Evolutionary conservation across 2,797 vertebrate genomes (phyloP).

Genomic region (Leptodactylus fallax): DNA sequence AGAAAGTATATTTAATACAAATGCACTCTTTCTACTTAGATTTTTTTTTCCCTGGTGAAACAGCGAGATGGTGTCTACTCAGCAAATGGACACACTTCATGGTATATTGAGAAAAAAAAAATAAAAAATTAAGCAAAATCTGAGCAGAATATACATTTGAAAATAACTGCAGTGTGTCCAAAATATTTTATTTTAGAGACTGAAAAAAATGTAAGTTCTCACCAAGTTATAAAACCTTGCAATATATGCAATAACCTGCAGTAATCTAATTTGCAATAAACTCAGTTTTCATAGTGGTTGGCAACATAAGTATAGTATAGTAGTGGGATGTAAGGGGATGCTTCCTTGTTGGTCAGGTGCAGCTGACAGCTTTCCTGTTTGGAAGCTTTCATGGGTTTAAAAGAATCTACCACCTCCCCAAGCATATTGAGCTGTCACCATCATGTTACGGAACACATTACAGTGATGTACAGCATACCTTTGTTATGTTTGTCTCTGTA

Average conservation of each 20-base stretch:
- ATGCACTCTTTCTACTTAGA: slow-evolving; percentile 45
- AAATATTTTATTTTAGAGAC: neutral
- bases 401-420: too few relatives aligned
- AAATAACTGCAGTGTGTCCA: neutral
- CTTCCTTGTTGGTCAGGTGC: neutral
- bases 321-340: neutral
- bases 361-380: too few relatives aligned
- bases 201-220: neutral
- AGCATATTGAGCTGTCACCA: too few relatives aligned
- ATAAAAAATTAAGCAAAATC: slow-evolving; percentile 15
- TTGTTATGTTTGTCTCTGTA: too few relatives aligned
- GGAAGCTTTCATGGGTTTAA: too few relatives aligned
- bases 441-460: too few relatives aligned
- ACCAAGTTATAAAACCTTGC: too few relatives aligned
- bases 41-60: slow-evolving; percentile 40
- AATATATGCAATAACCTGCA: too few relatives aligned
- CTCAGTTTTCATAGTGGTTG: neutral
- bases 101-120: slow-evolving; percentile 16
- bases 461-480: too few relatives aligned
- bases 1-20: slow-evolving; percentile 45
- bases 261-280: too few relatives aligned
- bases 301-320: neutral
- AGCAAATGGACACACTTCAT: slow-evolving; percentile 39
- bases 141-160: neutral
- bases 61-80: slow-evolving; percentile 21